Base-by-base conservation (phyloP, 1,140 invertebrate species). In the Babylonia areolata region DNA sequence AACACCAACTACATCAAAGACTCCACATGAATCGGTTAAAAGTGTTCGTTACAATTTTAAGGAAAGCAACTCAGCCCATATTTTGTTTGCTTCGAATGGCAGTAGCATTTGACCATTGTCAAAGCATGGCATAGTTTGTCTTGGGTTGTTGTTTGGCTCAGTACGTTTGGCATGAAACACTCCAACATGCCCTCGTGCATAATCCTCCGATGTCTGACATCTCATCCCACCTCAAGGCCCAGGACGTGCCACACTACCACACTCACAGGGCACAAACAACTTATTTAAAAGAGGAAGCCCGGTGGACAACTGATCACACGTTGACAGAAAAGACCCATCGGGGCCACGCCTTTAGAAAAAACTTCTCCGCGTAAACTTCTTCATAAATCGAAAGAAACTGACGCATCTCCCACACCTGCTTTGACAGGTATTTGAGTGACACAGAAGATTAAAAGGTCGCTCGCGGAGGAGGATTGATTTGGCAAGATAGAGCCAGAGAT, bases 401-500 rank as follows among this genome's bases (percentile, higher is more conserved):
- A 77, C 75, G 37, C 20, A 39, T 28, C 20, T 40, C 75, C 23
- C 20, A 37, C n/a, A 40, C 35, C 17, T 64, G 3, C 37, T 80
- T 80, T 80, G 78, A 80, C 78, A 80, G 42, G 33, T n/a, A 37
- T 33, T 58, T 80, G 78, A 80, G 9, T 80, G 78, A 54, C 78
- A 80, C 78, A 54, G 46, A 58, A 80, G 78, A 80, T 80, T 54
- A 80, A 17, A 51, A 9, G 15, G 3, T 2, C 42, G 40, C 46
- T 80, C 54, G 42, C 78, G 20, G 11, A 31, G n/a, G n/a, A 39
- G n/a, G 78, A 80, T 80, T 54, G 78, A 33, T n/a, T 58, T 51
- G 78, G 42, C 46, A 35, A 31, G 78, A 31, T 51, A 51, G 6
- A n/a, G 46, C 28, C 46, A 80, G 46, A 58, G 23, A 80, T 80